Conservation (phyloP, 2,797 vertebrate species). For the Silurus aristotelis region DNA sequence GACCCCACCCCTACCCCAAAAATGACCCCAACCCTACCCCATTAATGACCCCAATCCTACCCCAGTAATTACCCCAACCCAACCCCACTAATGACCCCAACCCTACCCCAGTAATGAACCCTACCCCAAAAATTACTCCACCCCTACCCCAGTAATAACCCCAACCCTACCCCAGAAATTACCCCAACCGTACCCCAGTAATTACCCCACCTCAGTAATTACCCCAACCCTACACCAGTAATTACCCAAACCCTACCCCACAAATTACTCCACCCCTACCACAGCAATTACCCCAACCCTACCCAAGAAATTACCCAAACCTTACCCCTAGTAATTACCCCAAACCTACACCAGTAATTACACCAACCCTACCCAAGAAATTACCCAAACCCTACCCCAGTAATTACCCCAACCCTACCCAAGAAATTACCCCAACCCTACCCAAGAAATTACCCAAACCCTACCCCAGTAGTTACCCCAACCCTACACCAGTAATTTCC, state of each 20-base stretch:
- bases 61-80: neutral
- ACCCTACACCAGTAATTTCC: no score
- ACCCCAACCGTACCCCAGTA: no score
- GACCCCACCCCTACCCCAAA: neutral
- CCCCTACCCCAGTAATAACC: no score
- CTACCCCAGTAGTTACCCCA: neutral
- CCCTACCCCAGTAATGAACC: neutral
- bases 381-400: neutral
- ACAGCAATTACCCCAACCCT: neutral
- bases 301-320: neutral
- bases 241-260: neutral
- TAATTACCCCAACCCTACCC: no score
- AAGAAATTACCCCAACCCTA: no score
- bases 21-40: neutral
- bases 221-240: no score
- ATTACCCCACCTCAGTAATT: no score
- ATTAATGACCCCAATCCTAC: neutral
- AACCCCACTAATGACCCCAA: no score
- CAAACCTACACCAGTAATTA: no score
- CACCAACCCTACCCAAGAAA: neutral
- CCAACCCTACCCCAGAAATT: neutral
- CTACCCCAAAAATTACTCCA: neutral
- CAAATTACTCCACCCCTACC: neutral
- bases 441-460: no score
- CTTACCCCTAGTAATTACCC: neutral